Base-by-base conservation (phyloP, 2,888 invertebrate genomes). In the Aphodius sticticus region DNA sequence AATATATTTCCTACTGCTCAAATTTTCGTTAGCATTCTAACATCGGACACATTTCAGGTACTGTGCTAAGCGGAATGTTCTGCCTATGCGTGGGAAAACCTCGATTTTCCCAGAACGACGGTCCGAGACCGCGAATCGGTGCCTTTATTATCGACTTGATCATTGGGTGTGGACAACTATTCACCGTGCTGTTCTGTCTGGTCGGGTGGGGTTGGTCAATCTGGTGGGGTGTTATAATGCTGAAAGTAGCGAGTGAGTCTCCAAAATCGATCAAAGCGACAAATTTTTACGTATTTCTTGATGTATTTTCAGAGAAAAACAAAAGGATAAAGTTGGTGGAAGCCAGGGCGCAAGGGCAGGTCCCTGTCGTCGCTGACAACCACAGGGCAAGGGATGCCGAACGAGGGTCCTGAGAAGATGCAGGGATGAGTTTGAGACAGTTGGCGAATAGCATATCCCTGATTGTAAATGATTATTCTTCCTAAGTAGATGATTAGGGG, bases 161-260 rank as follows among this genome's bases (percentile, higher is more conserved):
- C 83, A 96, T 98, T 79, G 98, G 97, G 0, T 91, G 95, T 79
- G 94, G 96, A 16, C 99, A 99, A 90, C 91, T 97, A 85, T 97
- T 98, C 90, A 98, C 98, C 35, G 96, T 98, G 77, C 92, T 98
- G 78, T 98, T 99, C 91, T 95, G 98, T 86, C 93, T 97, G 77
- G 97, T 97, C 70, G 96, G 99, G 16, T 99, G 98, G 98, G 98
- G 98, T 84, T 99, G 99, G 99, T 97, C 97, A 81, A 95, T 99
- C 82, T 97, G 97, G 94, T 99, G 99, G 99, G 99, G 98, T 2
- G 94, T 97, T 83, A 96, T 97, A 86, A 96, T 98, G 94, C 90
- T 98, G 82, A 94, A 94, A 86, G 92, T 96, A 85, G 95, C 98
- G 81, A 94, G 98, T 98, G 89, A 93, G 96, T 78, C 76, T 35